Evolutionary conservation across 2,888 invertebrate genomes (phyloP).

Genomic region (Tachina fera): DNA sequence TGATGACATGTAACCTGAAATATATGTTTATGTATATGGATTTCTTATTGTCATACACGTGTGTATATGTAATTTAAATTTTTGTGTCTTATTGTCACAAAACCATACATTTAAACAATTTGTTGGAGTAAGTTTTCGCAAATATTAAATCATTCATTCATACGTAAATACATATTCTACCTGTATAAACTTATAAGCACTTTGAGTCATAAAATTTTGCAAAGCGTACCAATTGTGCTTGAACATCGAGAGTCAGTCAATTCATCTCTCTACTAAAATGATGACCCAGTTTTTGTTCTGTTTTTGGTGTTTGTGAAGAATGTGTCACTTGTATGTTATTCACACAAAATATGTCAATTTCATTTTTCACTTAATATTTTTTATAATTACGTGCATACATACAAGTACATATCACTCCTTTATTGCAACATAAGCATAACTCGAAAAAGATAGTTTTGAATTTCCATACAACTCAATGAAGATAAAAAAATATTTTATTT

Average conservation of each 20-base stretch:
- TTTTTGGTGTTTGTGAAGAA: conserved; percentile 44
- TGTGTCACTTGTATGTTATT: conserved; percentile 48
- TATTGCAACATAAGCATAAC: too few relatives aligned
- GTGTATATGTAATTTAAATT: neutral
- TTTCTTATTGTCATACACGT: conserved; percentile 13
- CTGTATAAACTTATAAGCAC: neutral
- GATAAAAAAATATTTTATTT: too few relatives aligned
- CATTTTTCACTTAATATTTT: conserved; percentile 39
- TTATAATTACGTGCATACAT: neutral
- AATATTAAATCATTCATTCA: neutral
- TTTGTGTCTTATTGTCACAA: conserved; percentile 22
- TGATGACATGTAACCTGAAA: conserved; percentile 57
- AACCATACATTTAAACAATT: conserved; percentile 23
- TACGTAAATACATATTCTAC: neutral
- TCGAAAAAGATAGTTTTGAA: too few relatives aligned
- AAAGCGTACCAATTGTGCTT: conserved; percentile 8
- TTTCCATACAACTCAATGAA: too few relatives aligned
- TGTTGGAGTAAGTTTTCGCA: conserved; percentile 29
- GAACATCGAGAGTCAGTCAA: conserved; percentile 33
- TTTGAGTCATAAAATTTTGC: conserved; percentile 26
- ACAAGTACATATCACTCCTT: neutral
- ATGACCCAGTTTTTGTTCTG: conserved; percentile 57
- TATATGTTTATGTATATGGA: neutral
- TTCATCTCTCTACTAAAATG: conserved; percentile 39
- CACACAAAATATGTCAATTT: conserved; percentile 59